Evolutionary conservation across 2,797 vertebrate species (phyloP).

Genomic region (Synaphobranchus kaupii): DNA sequence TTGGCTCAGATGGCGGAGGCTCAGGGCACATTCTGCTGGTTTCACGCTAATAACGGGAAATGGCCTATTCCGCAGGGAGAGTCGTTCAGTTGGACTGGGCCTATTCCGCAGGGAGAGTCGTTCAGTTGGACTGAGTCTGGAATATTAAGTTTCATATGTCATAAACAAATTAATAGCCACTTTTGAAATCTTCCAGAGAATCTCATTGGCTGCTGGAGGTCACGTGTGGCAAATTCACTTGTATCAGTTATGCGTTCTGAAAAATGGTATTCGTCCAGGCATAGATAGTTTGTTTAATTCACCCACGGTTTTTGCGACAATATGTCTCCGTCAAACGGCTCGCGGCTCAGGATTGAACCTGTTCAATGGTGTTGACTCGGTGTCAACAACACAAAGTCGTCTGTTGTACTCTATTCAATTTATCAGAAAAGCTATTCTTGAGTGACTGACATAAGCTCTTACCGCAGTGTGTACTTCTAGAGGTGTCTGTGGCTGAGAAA

Average conservation of each 20-base stretch:
- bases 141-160: neutral
- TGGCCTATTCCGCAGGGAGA: neutral
- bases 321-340: neutral
- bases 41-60: conserved; percentile 37
- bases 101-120: neutral
- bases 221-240: neutral
- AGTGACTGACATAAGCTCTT: neutral
- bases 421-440: neutral
- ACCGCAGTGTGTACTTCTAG: neutral
- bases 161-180: neutral
- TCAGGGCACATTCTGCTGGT: neutral
- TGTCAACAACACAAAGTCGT: neutral
- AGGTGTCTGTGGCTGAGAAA: neutral
- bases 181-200: neutral
- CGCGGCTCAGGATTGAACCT: neutral
- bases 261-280: neutral
- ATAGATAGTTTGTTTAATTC: neutral
- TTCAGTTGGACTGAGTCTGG: neutral
- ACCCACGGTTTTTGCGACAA: neutral
- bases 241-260: neutral
- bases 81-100: neutral
- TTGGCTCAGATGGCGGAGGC: conserved; percentile 57
- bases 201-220: neutral
- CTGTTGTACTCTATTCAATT: neutral
- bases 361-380: neutral